phyloP scores from a whole-genome alignment of 1,140 invertebrate genomes.

The Steinernema feltiae region DNA sequence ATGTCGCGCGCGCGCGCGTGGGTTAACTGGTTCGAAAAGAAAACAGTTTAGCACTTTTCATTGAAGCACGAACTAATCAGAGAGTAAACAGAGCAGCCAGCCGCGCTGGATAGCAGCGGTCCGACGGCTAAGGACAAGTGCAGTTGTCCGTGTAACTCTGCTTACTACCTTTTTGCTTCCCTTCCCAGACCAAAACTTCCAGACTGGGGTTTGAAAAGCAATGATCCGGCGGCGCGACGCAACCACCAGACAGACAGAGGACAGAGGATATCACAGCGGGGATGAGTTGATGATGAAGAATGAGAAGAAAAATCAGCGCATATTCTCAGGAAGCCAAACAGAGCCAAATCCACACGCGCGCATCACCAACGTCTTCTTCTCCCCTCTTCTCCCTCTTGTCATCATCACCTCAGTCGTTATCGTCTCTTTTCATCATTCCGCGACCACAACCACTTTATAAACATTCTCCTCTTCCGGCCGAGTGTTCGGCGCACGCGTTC shows the following conservation, averaged over 20 bases:
- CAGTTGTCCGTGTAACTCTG: conserved; percentile 2
- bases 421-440: neutral
- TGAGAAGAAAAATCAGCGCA: neutral
- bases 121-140: neutral
- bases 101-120: neutral
- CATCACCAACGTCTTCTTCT: neutral
- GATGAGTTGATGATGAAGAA: too few species aligned
- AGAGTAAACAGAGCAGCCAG: neutral
- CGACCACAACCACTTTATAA: neutral
- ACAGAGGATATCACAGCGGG: too few species aligned
- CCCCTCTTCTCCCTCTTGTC: too few species aligned
- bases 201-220: too few species aligned
- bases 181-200: too few species aligned
- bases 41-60: conserved; percentile 8
- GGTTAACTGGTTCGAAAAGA: neutral
- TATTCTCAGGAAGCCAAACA: neutral
- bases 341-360: too few species aligned
- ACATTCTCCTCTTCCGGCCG: neutral
- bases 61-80: neutral
- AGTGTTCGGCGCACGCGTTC: too few species aligned
- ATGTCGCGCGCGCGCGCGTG: too few species aligned
- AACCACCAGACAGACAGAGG: neutral
- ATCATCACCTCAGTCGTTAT: neutral
- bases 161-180: neutral
- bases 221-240: too few species aligned